phyloP scores from a whole-genome alignment of 1,140 invertebrate genomes.

The Cecropterus lyciades region DNA sequence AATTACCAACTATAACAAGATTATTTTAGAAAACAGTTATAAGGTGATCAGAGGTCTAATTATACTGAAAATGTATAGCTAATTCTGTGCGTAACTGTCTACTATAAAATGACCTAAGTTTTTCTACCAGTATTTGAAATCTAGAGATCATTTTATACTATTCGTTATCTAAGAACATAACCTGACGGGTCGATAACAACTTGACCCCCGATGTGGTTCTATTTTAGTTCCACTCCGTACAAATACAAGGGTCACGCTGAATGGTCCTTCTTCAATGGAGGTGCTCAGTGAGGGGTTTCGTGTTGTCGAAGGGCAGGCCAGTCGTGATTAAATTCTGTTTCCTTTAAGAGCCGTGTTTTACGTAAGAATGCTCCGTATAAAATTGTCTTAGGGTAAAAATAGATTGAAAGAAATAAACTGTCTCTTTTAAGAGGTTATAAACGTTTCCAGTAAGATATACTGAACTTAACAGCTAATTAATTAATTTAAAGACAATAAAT shows the following conservation, averaged over 20 bases:
- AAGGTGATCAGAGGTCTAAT: not conserved
- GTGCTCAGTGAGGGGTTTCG: constrained; percentile 2
- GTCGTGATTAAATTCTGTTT: constrained; percentile 42
- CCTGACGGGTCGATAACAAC: not conserved
- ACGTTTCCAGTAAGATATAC: constrained; percentile 4
- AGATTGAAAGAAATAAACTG: constrained; percentile 14
- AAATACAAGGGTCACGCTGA: constrained; percentile 13
- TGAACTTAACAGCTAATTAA: too few species aligned
- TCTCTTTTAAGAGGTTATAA: constrained; percentile 6
- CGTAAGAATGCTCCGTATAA: constrained; percentile 28
- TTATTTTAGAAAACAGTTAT: not conserved
- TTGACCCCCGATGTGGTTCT: constrained; percentile 19
- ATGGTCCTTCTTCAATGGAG: constrained; percentile 33
- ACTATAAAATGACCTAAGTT: not conserved
- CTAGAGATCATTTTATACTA: not conserved
- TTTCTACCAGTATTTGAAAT: not conserved
- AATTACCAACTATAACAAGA: too few species aligned
- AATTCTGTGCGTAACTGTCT: not conserved
- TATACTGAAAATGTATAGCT: not conserved
- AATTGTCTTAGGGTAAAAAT: constrained; percentile 23
- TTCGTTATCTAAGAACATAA: not conserved
- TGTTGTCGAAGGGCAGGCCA: constrained; percentile 34
- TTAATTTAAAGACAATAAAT: too few species aligned
- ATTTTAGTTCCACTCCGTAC: constrained; percentile 19
- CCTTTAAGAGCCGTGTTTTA: constrained; percentile 41